Conservation (phyloP, 2,113 vertebrate genomes). For the Paedocypris sp. region DNA sequence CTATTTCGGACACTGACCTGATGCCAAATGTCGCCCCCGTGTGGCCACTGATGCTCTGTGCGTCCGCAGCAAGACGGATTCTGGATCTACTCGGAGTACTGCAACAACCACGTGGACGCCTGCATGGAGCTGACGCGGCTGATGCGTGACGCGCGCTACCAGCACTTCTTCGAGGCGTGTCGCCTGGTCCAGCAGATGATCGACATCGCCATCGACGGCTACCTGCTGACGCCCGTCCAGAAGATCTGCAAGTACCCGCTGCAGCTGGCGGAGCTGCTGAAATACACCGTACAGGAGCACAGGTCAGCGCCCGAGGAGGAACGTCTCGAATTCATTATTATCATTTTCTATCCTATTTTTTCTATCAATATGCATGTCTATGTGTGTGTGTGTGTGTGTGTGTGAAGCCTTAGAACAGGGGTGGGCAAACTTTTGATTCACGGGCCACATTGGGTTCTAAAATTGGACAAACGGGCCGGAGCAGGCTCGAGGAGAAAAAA, state of each 20-base stretch:
- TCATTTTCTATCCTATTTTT: too few species aligned
- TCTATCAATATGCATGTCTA: too few species aligned
- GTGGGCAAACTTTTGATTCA: too few species aligned
- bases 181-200: slow-evolving; percentile 98
- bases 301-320: slow-evolving; percentile 67
- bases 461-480: too few species aligned
- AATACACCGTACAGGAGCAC: slow-evolving; percentile 97
- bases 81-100: slow-evolving; percentile 99
- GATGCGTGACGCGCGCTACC: slow-evolving; percentile 93
- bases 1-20: too few species aligned
- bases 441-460: too few species aligned
- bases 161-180: slow-evolving; percentile 97
- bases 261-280: slow-evolving; percentile 92
- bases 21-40: too few species aligned
- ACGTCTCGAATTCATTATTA: too few species aligned
- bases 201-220: slow-evolving; percentile 96
- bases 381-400: too few species aligned
- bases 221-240: slow-evolving; percentile 94
- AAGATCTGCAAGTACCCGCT: slow-evolving; percentile 99
- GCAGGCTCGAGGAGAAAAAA: too few species aligned
- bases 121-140: slow-evolving; percentile 98
- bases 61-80: slow-evolving; percentile 91
- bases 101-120: slow-evolving; percentile 95
- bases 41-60: not conserved
- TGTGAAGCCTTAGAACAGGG: too few species aligned